Conservation (phyloP, 2,797 vertebrate genomes). For the Pagetopsis macropterus region DNA sequence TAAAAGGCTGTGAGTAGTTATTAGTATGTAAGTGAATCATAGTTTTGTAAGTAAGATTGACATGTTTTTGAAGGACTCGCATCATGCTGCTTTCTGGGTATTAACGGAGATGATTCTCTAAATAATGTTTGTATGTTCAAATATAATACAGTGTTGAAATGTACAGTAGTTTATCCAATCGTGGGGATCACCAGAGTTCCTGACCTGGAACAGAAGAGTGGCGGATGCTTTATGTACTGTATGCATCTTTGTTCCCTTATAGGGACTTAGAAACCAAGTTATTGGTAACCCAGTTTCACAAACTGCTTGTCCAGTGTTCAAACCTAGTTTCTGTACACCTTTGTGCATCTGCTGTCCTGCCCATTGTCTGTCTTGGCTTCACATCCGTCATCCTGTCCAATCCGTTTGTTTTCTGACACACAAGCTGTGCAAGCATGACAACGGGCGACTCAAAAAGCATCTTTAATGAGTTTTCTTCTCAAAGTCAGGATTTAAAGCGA, state of each 20-base stretch:
- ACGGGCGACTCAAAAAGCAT: constrained; percentile 36
- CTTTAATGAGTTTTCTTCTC: constrained; percentile 52
- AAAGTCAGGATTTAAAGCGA: constrained; percentile 44
- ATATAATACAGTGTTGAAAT: no score
- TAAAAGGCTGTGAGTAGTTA: not conserved
- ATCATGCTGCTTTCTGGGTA: not conserved
- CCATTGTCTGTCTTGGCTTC: constrained; percentile 7
- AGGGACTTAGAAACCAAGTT: not conserved
- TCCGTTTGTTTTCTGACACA: constrained; percentile 37
- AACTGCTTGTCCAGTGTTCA: not conserved
- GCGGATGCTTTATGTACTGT: not conserved
- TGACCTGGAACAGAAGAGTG: constrained; percentile 18
- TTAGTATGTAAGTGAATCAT: not conserved
- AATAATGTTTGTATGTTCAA: no score
- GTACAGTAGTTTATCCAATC: not conserved
- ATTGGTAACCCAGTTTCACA: constrained; percentile 3
- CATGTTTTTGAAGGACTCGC: not conserved
- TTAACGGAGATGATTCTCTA: not conserved
- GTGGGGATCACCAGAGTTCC: constrained; percentile 14
- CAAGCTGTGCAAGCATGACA: constrained; percentile 53
- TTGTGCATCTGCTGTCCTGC: constrained; percentile 18
- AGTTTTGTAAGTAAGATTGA: not conserved
- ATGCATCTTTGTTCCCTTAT: not conserved
- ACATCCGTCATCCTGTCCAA: constrained; percentile 34
- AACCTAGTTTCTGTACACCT: constrained; percentile 20